Conservation (phyloP, 2,113 vertebrate species). For the Boulengeromyrus knoepffleri region DNA sequence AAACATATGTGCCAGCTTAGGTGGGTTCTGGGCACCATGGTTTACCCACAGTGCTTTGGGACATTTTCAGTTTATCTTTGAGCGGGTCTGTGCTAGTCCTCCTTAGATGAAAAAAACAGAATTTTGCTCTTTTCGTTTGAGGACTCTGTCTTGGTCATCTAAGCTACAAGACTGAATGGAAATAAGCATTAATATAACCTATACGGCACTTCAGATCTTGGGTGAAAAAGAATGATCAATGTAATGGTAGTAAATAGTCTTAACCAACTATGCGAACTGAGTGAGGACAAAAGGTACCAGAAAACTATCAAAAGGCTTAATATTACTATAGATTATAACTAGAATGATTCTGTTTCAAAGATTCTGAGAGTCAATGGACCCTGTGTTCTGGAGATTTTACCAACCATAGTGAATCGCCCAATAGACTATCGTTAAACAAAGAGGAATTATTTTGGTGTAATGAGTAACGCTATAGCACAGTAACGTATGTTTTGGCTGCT, state of each 20-base stretch:
- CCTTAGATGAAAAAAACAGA: too few species aligned
- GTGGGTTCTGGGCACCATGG: background rate
- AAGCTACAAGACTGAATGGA: background rate
- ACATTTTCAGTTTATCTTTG: background rate
- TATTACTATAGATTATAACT: background rate
- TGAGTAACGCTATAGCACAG: background rate
- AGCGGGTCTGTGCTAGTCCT: background rate
- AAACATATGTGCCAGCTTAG: background rate
- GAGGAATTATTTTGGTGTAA: background rate
- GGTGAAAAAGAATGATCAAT: background rate
- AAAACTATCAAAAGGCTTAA: background rate
- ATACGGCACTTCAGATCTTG: background rate
- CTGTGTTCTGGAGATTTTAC: background rate
- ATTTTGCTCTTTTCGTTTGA: background rate
- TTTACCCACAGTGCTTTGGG: background rate
- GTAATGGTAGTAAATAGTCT: background rate
- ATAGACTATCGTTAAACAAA: conserved; percentile 2
- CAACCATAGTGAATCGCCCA: background rate
- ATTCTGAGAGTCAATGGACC: background rate
- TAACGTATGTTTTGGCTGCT: background rate
- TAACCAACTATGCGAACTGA: background rate
- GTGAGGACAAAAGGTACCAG: background rate
- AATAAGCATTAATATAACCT: background rate
- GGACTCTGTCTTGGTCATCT: background rate
- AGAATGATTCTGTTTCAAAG: background rate